These are phyloP conservation scores for Alviniconcha marisindica DNA, from an alignment of 1,140 invertebrate genomes.

Conservation along the genomic window DNA sequence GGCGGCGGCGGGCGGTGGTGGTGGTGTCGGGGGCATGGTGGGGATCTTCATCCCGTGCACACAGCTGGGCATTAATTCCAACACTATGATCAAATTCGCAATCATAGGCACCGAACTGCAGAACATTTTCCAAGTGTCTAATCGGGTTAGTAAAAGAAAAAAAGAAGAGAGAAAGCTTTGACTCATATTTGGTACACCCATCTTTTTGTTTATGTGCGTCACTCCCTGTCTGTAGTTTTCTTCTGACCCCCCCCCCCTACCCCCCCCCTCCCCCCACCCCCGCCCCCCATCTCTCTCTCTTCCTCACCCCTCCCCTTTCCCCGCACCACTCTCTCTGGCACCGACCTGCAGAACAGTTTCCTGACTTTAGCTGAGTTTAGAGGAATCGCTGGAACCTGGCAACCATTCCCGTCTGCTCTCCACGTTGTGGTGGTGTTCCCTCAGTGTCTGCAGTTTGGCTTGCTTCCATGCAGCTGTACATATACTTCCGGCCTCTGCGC, in stretches of 20 bases:
- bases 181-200: neutral
- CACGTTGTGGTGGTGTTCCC: no score
- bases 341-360: no score
- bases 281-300: neutral
- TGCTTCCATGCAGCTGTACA: no score
- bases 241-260: neutral
- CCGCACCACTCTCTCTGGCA: neutral
- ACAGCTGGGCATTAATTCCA: conserved; percentile 85
- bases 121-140: conserved; percentile 96
- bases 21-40: conserved; percentile 26
- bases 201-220: neutral
- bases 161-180: neutral
- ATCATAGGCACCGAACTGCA: conserved; percentile 97
- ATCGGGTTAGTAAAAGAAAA: conserved; percentile 41
- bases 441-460: no score
- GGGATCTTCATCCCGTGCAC: conserved; percentile 64
- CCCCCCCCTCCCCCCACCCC: neutral
- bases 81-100: conserved; percentile 98
- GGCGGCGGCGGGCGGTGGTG: conserved; percentile 32
- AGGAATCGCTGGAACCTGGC: no score
- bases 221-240: neutral
- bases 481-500: no score
- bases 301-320: neutral
- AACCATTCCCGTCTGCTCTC: no score
- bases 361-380: no score